Base-by-base conservation (phyloP, 1,140 invertebrate genomes). In the Drosophila saltans region DNA sequence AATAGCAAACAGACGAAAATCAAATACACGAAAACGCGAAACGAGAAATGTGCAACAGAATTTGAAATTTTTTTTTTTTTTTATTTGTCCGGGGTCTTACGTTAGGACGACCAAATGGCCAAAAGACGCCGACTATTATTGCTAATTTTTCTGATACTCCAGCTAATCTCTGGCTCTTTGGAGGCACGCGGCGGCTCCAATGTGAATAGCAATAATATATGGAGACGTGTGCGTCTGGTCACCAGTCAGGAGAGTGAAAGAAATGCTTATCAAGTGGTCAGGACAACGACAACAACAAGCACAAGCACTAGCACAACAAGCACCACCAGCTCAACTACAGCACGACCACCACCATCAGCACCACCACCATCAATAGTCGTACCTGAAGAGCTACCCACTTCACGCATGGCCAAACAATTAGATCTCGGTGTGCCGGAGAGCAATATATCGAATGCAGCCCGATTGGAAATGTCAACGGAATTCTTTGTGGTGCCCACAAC, bases 401-500 rank as follows among this genome's bases (percentile, higher is more conserved):
- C 62, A 26, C 79, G 90, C 5, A 69, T 61, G 24, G 68, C 60
- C 28, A 92, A 92, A 36, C 91, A 92, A 69, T 41, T 90, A 64
- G 86, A 92, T 77, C 75, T 78, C 62, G 82, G 81, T 43, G 67
- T 90, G 52, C 66, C 63, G 33, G 74, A 75, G 66, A 39, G 70
- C 36, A 67, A 43, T n/a, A 70, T 91, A 9, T 92, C 94, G n/a
- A 94, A 94, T 78, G 94, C 94, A 3, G 93, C 94, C 70, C 93
- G 94, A 2, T 85, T 95, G 28, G 95, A 96, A 89, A 94, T 96
- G 93, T 96, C 95, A 84, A 96, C 96, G 2, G 96, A 96, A 90
- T 96, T 95, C 90, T 96, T 96, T 90, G 92, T 96, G 63, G 93
- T 96, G 74, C 95, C 95, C 9, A 90, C 80, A 28, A 81, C 86